Evolutionary conservation across 2,797 vertebrate genomes (phyloP).

Genomic region (Geotrypetes seraphini): DNA sequence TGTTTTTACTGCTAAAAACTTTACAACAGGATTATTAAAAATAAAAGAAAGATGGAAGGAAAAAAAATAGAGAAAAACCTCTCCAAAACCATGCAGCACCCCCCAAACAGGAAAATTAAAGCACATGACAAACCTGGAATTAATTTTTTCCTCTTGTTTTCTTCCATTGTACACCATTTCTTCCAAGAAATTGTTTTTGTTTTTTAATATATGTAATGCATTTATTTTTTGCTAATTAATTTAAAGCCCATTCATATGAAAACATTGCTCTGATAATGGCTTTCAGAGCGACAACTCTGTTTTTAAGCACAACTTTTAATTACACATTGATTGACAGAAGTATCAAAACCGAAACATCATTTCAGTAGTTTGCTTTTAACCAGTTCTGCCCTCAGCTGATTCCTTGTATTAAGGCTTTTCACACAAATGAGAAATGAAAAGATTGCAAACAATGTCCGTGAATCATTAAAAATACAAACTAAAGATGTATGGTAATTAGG

Average conservation of each 20-base stretch:
- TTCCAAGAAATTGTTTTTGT: constrained; percentile 45
- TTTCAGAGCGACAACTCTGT: constrained; percentile 58
- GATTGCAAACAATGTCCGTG: constrained; percentile 59
- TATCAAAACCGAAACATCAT: constrained; percentile 59
- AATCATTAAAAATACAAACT: constrained; percentile 54
- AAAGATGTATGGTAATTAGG: constrained; percentile 59
- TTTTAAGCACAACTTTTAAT: constrained; percentile 59
- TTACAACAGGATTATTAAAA: no score
- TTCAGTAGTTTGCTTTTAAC: constrained; percentile 54
- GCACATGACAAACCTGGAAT: constrained; percentile 25
- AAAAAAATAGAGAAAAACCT: neutral
- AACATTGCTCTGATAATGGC: constrained; percentile 58
- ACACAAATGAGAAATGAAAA: constrained; percentile 63
- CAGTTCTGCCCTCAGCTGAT: constrained; percentile 51
- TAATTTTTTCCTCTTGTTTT: constrained; percentile 52
- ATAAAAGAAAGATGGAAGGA: neutral
- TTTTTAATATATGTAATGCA: constrained; percentile 60
- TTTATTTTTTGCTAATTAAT: constrained; percentile 63
- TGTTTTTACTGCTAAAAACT: no score
- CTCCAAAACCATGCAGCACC: neutral
- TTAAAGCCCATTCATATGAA: constrained; percentile 61
- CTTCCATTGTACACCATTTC: constrained; percentile 51
- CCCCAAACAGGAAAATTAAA: neutral
- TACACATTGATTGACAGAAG: constrained; percentile 61
- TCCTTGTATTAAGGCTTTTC: constrained; percentile 57